These are phyloP conservation scores for Meles meles DNA, from an alignment of 2,113 vertebrate genomes.

Conservation along the genomic window DNA sequence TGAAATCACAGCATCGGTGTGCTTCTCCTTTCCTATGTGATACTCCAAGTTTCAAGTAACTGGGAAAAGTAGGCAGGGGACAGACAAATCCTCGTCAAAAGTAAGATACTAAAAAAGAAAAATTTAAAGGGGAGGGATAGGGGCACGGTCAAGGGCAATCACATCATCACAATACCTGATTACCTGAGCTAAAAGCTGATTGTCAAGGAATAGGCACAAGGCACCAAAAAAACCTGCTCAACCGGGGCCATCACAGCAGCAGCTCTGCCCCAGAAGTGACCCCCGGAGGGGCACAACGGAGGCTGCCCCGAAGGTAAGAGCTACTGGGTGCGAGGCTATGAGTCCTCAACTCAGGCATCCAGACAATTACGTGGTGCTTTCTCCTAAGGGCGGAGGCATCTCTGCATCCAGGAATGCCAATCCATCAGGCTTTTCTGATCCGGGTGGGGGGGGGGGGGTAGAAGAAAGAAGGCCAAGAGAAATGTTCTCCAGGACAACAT, in stretches of 20 bases:
- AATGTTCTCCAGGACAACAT: background rate
- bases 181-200: background rate
- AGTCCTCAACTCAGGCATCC: background rate
- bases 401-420: background rate
- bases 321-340: background rate
- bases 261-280: background rate
- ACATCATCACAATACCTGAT: background rate
- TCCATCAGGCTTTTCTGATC: background rate
- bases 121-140: background rate
- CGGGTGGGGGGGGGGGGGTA: too few species aligned
- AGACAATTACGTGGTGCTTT: accelerated
- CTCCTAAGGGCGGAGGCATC: background rate
- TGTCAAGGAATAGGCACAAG: background rate
- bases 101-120: constrained; percentile 1
- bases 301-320: background rate
- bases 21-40: background rate
- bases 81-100: background rate
- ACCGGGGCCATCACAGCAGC: background rate
- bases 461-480: background rate
- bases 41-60: background rate
- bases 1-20: background rate
- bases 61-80: background rate
- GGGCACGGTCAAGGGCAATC: background rate
- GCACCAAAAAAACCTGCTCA: background rate
- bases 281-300: background rate